These are phyloP conservation scores for Cyanistes caeruleus DNA, from an alignment of 2,113 vertebrate species.

Conservation along the genomic window DNA sequence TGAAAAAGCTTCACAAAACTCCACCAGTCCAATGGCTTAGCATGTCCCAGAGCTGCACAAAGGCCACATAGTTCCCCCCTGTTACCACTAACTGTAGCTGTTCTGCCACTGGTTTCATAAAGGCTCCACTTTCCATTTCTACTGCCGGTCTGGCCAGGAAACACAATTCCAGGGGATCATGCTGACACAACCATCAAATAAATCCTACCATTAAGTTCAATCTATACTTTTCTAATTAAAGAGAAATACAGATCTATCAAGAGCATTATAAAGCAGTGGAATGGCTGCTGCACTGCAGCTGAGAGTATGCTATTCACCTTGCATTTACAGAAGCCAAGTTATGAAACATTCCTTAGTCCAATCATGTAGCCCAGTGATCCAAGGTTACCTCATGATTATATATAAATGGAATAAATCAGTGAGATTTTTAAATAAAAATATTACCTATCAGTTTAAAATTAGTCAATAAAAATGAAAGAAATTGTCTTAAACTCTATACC, in stretches of 20 bases:
- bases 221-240: neutral
- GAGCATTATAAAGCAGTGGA: neutral
- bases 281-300: neutral
- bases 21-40: neutral
- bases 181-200: neutral
- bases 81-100: neutral
- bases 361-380: neutral
- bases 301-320: neutral
- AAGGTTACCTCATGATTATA: accelerated
- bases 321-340: neutral
- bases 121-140: neutral
- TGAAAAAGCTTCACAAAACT: neutral
- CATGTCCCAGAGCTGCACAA: neutral
- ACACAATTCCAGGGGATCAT: neutral
- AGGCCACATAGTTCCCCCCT: neutral
- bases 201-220: neutral
- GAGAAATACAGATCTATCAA: neutral
- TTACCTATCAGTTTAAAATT: neutral
- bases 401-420: neutral
- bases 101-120: neutral
- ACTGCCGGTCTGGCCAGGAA: neutral
- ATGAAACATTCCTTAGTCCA: neutral
- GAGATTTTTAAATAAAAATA: neutral
- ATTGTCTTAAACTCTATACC: neutral
- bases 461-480: neutral